phyloP scores from a whole-genome alignment of 2,888 invertebrate species.

The Euzetes globulus region DNA sequence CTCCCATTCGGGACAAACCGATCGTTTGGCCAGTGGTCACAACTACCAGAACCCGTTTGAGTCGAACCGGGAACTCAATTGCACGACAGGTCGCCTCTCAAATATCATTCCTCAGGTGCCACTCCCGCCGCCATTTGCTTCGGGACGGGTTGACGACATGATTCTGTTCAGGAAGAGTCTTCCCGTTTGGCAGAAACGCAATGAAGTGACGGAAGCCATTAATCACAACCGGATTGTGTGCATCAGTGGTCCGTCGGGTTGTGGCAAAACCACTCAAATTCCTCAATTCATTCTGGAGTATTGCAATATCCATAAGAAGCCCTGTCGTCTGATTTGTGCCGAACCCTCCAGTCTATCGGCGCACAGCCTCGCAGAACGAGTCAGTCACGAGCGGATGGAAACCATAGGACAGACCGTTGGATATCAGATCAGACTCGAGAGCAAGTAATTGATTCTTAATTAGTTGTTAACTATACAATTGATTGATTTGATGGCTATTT shows the following conservation, averaged over 20 bases:
- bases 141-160: constrained; percentile 44
- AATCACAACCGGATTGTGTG: constrained; percentile 58
- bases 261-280: constrained; percentile 86
- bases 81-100: constrained; percentile 59
- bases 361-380: constrained; percentile 78
- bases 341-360: constrained; percentile 88
- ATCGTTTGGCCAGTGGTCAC: constrained; percentile 36
- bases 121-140: constrained; percentile 46
- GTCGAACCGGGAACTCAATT: constrained; percentile 47
- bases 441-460: constrained; percentile 50
- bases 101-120: constrained; percentile 62
- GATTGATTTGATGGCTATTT: not conserved
- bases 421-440: constrained; percentile 85
- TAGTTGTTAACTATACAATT: not conserved
- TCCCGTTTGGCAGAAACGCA: constrained; percentile 61
- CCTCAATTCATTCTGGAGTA: constrained; percentile 86
- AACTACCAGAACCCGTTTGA: constrained; percentile 12
- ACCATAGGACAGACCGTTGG: constrained; percentile 70
- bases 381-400: constrained; percentile 76
- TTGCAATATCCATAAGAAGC: constrained; percentile 54
- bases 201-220: constrained; percentile 61
- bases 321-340: constrained; percentile 80
- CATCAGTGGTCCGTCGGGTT: constrained; percentile 70
- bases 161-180: constrained; percentile 54
- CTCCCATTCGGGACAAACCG: constrained; percentile 55